phyloP scores from a whole-genome alignment of 2,888 invertebrate species.

The Andrena marginata region DNA sequence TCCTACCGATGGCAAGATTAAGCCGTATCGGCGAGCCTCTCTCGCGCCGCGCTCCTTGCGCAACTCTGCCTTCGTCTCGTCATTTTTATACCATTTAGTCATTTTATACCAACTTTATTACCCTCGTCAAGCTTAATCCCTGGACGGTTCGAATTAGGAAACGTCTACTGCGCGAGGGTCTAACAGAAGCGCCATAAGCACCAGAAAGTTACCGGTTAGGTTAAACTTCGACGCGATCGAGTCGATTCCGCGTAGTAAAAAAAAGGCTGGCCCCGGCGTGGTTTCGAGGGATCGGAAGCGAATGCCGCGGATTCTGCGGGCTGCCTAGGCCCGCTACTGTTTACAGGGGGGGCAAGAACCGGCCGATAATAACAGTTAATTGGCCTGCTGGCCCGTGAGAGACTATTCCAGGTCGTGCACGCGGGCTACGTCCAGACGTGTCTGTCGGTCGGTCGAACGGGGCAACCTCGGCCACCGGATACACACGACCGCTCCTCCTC shows the following conservation, averaged over 20 bases:
- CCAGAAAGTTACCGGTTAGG: not conserved
- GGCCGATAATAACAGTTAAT: constrained; percentile 80
- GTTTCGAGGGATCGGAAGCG: constrained; percentile 48
- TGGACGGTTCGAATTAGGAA: too few relatives aligned
- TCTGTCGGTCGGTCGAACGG: constrained; percentile 54
- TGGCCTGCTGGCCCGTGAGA: constrained; percentile 76
- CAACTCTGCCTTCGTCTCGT: constrained; percentile 5
- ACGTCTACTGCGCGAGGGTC: too few relatives aligned
- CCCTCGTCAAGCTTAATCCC: too few relatives aligned
- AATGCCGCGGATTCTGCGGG: constrained; percentile 49
- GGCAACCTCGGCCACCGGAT: constrained; percentile 27
- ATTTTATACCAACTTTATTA: not conserved
- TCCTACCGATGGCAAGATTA: constrained; percentile 2
- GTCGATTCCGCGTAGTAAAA: constrained; percentile 23
- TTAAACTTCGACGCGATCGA: not conserved
- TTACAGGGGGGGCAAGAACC: constrained; percentile 74
- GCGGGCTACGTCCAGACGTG: constrained; percentile 64
- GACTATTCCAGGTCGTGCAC: constrained; percentile 61
- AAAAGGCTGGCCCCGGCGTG: not conserved
- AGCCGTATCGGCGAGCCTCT: not conserved
- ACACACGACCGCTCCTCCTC: constrained; percentile 37
- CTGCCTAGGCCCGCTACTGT: constrained; percentile 47
- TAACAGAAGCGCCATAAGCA: too few relatives aligned
- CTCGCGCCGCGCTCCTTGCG: not conserved
- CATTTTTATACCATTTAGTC: not conserved